These are phyloP conservation scores for Metallyticus violacea DNA, from an alignment of 2,888 invertebrate species.

Conservation along the genomic window DNA sequence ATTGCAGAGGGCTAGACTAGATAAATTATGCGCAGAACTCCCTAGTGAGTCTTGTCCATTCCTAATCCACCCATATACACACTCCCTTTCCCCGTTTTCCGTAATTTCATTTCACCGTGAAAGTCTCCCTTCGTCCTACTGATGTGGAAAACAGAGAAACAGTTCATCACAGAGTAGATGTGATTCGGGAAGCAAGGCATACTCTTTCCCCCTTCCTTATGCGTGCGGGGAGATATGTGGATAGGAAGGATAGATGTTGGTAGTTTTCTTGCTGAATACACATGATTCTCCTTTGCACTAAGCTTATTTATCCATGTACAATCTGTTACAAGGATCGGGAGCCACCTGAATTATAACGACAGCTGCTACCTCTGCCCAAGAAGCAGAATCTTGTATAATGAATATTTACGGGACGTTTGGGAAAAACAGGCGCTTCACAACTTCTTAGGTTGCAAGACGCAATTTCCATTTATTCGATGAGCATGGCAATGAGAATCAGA, in stretches of 20 bases:
- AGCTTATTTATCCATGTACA: neutral
- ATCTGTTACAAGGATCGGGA: neutral
- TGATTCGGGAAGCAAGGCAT: neutral
- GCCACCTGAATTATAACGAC: neutral
- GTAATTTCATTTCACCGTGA: neutral
- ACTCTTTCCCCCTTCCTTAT: neutral
- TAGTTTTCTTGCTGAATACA: constrained; percentile 1
- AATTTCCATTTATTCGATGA: too few species aligned
- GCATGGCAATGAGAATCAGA: too few species aligned
- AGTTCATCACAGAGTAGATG: neutral
- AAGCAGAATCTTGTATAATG: too few species aligned
- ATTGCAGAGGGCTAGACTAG: neutral
- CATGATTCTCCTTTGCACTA: neutral
- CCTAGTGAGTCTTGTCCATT: constrained; percentile 13
- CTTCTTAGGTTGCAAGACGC: too few species aligned
- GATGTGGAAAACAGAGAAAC: neutral
- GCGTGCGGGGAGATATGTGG: neutral
- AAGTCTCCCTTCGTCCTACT: neutral
- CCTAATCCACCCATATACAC: constrained; percentile 9
- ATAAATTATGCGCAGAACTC: constrained; percentile 14
- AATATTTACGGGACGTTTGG: too few species aligned
- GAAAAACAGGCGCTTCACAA: too few species aligned
- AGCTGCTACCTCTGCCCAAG: too few species aligned
- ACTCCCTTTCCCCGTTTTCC: neutral
- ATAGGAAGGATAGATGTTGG: neutral